A percentile compares a stretch with the other conserved stretches of the same genome.
Conservation (phyloP, 2,113 vertebrate species). For the Steatornis caripensis region DNA sequence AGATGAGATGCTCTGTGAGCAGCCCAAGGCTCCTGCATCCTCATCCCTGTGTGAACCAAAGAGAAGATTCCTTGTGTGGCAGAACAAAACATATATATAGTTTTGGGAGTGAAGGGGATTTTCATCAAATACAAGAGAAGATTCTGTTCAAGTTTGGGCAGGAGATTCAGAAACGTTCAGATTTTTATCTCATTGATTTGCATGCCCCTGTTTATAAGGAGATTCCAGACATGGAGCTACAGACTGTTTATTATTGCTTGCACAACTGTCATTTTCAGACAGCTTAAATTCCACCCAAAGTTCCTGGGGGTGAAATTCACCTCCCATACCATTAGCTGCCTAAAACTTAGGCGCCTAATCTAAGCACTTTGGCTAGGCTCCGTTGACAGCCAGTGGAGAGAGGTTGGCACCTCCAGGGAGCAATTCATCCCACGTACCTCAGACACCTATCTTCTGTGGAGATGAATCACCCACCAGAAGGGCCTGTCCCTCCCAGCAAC, state of each 20-base stretch:
- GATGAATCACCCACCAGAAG: constrained; percentile 17
- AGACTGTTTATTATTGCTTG: constrained; percentile 47
- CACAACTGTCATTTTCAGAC: constrained; percentile 57
- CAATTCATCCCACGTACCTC: not conserved
- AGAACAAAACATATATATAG: not conserved
- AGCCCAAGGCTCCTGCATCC: not conserved
- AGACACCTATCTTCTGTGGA: not conserved
- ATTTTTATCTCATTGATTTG: constrained; percentile 65
- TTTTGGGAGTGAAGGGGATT: not conserved
- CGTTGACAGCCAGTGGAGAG: not conserved
- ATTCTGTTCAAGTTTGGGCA: constrained; percentile 53
- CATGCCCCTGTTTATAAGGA: constrained; percentile 46
- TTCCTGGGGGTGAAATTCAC: constrained; percentile 30
- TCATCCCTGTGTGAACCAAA: not conserved
- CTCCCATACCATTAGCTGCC: constrained; percentile 2
- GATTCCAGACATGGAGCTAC: constrained; percentile 21
- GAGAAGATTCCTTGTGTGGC: not conserved
- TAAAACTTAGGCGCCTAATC: not conserved
- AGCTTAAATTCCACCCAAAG: constrained; percentile 20
- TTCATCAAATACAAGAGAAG: constrained; percentile 11
- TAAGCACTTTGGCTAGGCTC: not conserved
- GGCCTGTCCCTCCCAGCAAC: not conserved
- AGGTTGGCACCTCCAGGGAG: constrained; percentile 13
- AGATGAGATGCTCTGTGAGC: not conserved
- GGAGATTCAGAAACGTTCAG: constrained; percentile 32